These are phyloP conservation scores for Dendronephthya gigantea DNA, from an alignment of 64 coral and sea anemone genomes.

Conservation along the genomic window DNA sequence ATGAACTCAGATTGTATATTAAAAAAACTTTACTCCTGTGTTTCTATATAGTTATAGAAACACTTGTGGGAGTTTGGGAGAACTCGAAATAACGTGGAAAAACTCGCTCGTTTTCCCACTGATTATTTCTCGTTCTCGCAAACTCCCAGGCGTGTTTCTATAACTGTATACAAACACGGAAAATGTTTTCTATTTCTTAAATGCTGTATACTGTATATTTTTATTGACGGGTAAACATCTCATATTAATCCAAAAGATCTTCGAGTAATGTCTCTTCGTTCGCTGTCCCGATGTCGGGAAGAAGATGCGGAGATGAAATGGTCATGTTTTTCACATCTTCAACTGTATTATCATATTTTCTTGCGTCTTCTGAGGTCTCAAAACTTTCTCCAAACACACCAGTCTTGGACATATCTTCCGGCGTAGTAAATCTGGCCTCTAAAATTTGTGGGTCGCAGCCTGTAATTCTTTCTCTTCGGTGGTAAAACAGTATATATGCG, in stretches of 20 bases:
- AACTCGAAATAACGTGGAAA: no score
- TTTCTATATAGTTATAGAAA: no score
- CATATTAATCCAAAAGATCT: background rate
- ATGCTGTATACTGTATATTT: no score
- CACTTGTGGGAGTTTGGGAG: no score
- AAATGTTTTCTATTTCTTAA: no score
- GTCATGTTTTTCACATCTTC: background rate
- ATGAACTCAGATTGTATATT: no score
- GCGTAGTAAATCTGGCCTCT: background rate
- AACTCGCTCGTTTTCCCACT: no score
- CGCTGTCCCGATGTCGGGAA: background rate
- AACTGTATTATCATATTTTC: background rate
- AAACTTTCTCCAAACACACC: background rate
- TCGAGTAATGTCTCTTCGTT: background rate
- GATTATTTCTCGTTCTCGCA: no score
- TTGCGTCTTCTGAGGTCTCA: background rate
- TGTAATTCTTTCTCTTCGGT: background rate
- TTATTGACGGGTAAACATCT: background rate
- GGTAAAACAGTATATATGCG: conserved; percentile 21
- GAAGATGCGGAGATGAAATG: no score
- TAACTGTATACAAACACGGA: no score
- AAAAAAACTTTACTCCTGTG: no score
- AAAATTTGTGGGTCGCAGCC: background rate
- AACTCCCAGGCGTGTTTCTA: no score
- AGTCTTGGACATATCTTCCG: background rate